A percentile compares a stretch with the other conserved stretches of the same genome.
phyloP scores from a whole-genome alignment of 2,888 invertebrate genomes.

The Acholoe squamosa region DNA sequence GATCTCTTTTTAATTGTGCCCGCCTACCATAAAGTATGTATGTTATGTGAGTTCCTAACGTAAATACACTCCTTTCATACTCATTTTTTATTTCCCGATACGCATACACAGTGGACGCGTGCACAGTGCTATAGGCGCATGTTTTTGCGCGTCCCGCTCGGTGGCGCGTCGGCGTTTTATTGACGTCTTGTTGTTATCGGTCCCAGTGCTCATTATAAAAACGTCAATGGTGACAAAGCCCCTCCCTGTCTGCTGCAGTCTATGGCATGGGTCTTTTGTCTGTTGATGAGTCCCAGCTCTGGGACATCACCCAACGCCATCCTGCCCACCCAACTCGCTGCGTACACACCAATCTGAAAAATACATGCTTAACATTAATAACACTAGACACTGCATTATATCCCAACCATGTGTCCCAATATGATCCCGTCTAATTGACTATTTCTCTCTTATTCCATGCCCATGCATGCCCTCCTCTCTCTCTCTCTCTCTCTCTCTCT shows the following conservation, averaged over 20 bases:
- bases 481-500: too few species aligned
- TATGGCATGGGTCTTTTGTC: conserved; percentile 1
- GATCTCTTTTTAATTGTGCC: background rate
- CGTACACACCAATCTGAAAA: background rate
- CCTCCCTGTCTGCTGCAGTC: background rate
- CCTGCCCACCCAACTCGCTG: background rate
- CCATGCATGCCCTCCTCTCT: too few species aligned
- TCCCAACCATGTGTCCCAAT: background rate
- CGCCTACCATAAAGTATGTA: background rate
- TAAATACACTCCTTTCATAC: background rate
- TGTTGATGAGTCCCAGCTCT: conserved; percentile 12
- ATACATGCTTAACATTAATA: too few species aligned
- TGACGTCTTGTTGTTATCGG: conserved; percentile 8
- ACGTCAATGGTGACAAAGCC: conserved; percentile 21
- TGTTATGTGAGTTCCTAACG: background rate
- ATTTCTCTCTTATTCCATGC: background rate
- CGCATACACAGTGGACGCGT: background rate
- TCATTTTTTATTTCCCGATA: background rate
- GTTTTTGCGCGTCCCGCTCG: background rate
- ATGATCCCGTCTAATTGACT: background rate
- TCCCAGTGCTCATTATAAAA: conserved; percentile 1
- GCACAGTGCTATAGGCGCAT: background rate
- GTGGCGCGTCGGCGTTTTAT: background rate
- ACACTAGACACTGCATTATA: background rate
- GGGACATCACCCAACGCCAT: background rate